Evolutionary conservation across 1,140 invertebrate genomes (phyloP).

Genomic region (Aphelenchoides besseyi): DNA sequence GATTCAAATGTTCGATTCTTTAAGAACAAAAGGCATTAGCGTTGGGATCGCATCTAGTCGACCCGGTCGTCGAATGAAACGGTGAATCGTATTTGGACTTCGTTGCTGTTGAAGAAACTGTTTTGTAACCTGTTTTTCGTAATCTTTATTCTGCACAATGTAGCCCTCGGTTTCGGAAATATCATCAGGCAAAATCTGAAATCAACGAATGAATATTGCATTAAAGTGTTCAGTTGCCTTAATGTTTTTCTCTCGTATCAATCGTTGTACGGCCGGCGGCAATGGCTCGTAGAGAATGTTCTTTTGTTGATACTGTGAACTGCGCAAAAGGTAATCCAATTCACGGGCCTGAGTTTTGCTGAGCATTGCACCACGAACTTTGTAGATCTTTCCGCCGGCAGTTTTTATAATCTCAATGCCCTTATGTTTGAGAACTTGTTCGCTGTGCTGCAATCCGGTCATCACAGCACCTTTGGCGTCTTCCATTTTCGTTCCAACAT

Average conservation of each 20-base stretch:
- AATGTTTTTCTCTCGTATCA: slow-evolving; percentile 57
- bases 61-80: slow-evolving; percentile 36
- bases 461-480: slow-evolving; percentile 61
- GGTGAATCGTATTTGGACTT: slow-evolving; percentile 55
- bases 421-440: slow-evolving; percentile 50
- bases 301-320: slow-evolving; percentile 57
- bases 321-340: slow-evolving; percentile 54
- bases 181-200: slow-evolving; percentile 60
- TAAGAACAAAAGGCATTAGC: slow-evolving; percentile 50
- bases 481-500: slow-evolving; percentile 62
- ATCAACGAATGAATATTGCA: not conserved
- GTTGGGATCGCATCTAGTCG: slow-evolving; percentile 21
- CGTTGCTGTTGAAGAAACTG: slow-evolving; percentile 42
- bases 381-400: slow-evolving; percentile 57
- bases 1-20: slow-evolving; percentile 55
- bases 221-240: slow-evolving; percentile 41
- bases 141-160: slow-evolving; percentile 55
- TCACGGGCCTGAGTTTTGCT: slow-evolving; percentile 52
- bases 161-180: slow-evolving; percentile 59
- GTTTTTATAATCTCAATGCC: slow-evolving; percentile 61
- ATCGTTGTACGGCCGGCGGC: slow-evolving; percentile 47
- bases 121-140: slow-evolving; percentile 38
- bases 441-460: slow-evolving; percentile 44
- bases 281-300: slow-evolving; percentile 62
- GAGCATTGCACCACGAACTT: slow-evolving; percentile 58